Evolutionary conservation across 2,113 vertebrate species (phyloP), one percentile per base, ranked within the genome.

Genomic region (Agapornis roseicollis): DNA sequence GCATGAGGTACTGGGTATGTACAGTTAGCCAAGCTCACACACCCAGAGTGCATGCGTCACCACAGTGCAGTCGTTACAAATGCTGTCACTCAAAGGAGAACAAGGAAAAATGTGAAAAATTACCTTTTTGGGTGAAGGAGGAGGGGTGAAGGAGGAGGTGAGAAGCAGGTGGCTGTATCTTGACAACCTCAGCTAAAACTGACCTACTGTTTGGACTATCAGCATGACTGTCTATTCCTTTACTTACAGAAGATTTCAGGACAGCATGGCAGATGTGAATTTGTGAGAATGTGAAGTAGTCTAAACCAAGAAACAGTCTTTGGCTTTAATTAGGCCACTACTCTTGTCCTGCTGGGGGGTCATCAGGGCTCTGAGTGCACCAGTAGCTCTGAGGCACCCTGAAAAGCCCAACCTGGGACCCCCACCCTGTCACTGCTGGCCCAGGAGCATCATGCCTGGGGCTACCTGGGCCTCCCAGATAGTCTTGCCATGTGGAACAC

Each of bases 1-100:
- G 27, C 3, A 0, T 71, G 31, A 41, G 19, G 12, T 52, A 47
- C 41, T 25, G 10, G 28, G 6, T 17, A 39, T 1, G 0, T n/a
- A 47, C 7, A 33, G 33, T 24, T 55, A 50, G 44, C 66, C 72
- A 64, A 53, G 39, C 61, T 60, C 66, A 41, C 47, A 47, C 42
- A 68, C 37, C 41, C 10, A 6, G 35, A 47, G 7, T 58, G 37
- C n/a, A n/a, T 1, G 9, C 23, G 20, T 64, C 53, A 12, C 60
- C 78, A 37, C 49, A 47, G 49, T 24, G 37, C 55, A 42, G 23
- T 8, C 44, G 37, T 65, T 60, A 42, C 23, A 53, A 53, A 35
- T 28, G 15, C 19, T 81, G 66, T 46, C 41, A 55, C 58, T 61
- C 69, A 37, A 55, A 80, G 50, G 33, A 90, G 68, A 76, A 71